Conservation (phyloP, 2,888 invertebrate species). For the Boloria euphrosyne region DNA sequence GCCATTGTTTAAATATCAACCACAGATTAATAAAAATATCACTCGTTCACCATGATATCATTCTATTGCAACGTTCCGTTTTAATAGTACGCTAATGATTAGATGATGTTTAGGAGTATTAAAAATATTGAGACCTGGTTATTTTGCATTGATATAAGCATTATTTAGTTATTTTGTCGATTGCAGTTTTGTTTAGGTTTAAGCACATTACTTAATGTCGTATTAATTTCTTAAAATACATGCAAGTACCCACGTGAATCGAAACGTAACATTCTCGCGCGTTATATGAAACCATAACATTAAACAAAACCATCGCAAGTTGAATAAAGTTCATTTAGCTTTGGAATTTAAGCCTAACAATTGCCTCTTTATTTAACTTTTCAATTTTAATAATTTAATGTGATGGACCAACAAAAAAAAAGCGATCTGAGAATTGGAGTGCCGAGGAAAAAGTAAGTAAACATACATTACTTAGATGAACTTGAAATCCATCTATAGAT, state of each 20-base stretch:
- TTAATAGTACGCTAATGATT: too few relatives aligned
- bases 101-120: too few relatives aligned
- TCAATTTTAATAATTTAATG: background rate
- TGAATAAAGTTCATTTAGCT: background rate
- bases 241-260: background rate
- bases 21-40: too few relatives aligned
- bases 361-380: background rate
- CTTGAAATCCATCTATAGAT: slow-evolving; percentile 3
- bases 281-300: background rate
- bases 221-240: too few relatives aligned
- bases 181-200: too few relatives aligned
- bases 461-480: slow-evolving; percentile 9
- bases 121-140: too few relatives aligned
- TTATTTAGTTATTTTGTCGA: too few relatives aligned
- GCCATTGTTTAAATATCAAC: too few relatives aligned
- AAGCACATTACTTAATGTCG: too few relatives aligned
- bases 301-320: slow-evolving; percentile 6
- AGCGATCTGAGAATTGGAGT: slow-evolving; percentile 11
- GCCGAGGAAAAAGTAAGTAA: slow-evolving; percentile 15
- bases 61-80: too few relatives aligned
- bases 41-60: too few relatives aligned
- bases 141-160: too few relatives aligned
- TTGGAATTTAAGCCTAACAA: background rate
- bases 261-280: slow-evolving; percentile 5
- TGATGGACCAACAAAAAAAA: slow-evolving; percentile 17